Evolutionary conservation across 2,888 invertebrate species (phyloP).

Genomic region (Drosophila algonquin): DNA sequence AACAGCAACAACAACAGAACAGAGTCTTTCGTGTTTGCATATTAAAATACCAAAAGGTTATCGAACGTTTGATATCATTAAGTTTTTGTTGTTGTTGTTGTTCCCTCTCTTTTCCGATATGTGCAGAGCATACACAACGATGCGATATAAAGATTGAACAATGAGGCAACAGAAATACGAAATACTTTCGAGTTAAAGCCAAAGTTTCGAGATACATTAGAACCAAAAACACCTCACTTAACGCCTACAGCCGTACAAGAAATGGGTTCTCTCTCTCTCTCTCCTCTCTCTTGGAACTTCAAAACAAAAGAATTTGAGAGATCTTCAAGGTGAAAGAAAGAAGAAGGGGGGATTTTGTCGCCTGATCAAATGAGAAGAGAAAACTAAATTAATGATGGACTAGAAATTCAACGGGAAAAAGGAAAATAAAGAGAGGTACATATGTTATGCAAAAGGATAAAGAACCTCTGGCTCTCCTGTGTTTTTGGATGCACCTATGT

Average conservation of each 20-base stretch:
- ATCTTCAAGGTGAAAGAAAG: constrained; percentile 25
- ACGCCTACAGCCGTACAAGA: constrained; percentile 39
- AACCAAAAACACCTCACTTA: constrained; percentile 49
- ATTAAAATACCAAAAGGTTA: constrained; percentile 78
- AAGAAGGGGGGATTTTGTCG: constrained; percentile 58
- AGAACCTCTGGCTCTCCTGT: not conserved
- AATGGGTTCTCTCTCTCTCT: constrained; percentile 9
- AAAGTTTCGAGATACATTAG: constrained; percentile 47
- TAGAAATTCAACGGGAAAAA: constrained; percentile 34
- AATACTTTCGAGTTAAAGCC: constrained; percentile 19
- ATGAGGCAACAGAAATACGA: constrained; percentile 70
- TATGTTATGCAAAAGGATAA: no score
- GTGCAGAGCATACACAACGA: constrained; percentile 52
- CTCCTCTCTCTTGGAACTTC: not conserved
- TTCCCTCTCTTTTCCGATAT: constrained; percentile 38
- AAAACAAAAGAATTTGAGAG: constrained; percentile 34
- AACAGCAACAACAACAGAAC: not conserved
- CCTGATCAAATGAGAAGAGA: constrained; percentile 55
- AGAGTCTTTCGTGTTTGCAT: constrained; percentile 66
- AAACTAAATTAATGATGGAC: constrained; percentile 22
- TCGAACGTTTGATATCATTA: constrained; percentile 82
- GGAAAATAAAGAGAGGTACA: not conserved
- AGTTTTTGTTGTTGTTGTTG: constrained; percentile 50
- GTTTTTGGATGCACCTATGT: not conserved
- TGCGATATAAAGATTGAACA: constrained; percentile 61